Evolutionary conservation across 2,888 invertebrate species (phyloP).

Genomic region (Tachina fera): DNA sequence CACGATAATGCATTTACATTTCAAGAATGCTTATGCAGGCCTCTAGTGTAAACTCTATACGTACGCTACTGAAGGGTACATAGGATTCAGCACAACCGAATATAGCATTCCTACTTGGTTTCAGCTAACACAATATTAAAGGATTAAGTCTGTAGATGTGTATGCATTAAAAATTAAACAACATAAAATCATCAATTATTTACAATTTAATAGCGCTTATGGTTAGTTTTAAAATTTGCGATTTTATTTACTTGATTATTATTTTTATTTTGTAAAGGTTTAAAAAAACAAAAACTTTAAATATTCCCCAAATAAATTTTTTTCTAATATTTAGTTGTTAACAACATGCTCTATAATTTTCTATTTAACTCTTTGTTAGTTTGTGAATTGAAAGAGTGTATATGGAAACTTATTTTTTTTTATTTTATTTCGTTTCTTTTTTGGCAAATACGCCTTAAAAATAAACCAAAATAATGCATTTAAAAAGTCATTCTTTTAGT

Average conservation of each 20-base stretch:
- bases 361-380: constrained; percentile 54
- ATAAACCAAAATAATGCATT: constrained; percentile 29
- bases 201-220: background rate
- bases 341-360: constrained; percentile 65
- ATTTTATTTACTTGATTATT: constrained; percentile 1
- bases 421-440: constrained; percentile 20
- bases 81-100: too few species aligned
- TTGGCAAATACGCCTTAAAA: constrained; percentile 32
- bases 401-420: constrained; percentile 47
- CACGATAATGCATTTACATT: too few species aligned
- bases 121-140: too few species aligned
- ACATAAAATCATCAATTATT: background rate
- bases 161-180: too few species aligned
- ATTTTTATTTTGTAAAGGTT: background rate
- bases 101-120: too few species aligned
- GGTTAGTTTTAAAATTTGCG: constrained; percentile 15
- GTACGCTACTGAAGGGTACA: too few species aligned
- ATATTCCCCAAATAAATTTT: constrained; percentile 48
- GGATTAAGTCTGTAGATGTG: too few species aligned
- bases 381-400: constrained; percentile 43
- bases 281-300: background rate
- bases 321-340: constrained; percentile 50
- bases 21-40: too few species aligned
- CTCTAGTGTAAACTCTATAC: too few species aligned
- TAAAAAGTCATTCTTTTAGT: constrained; percentile 34